A percentile compares a stretch with the other conserved stretches of the same genome.
phyloP scores from a whole-genome alignment of 1,140 invertebrate species.

The Thrips palmi region DNA sequence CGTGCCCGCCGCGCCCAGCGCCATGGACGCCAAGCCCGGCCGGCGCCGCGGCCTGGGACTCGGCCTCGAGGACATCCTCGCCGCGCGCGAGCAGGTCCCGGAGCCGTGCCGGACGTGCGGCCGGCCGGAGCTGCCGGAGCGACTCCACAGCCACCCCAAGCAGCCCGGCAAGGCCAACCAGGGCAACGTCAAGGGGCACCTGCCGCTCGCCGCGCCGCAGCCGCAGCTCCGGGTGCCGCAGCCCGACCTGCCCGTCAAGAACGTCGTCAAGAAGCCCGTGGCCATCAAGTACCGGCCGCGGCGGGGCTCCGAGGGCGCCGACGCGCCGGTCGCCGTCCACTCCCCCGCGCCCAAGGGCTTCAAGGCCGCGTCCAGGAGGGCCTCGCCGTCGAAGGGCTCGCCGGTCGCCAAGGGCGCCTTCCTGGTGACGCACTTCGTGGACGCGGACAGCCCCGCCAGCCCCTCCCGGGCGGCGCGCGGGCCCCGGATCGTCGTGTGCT shows the following conservation, averaged over 20 bases:
- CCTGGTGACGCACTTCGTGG: no score
- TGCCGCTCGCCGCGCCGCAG: conserved; percentile 4
- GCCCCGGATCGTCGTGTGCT: conserved; percentile 42
- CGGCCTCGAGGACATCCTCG: conserved; percentile 19
- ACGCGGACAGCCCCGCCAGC: conserved; percentile 12
- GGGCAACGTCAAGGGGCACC: conserved; percentile 6
- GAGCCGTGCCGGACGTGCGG: conserved; percentile 36
- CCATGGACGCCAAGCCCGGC: background rate
- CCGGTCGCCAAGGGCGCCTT: no score
- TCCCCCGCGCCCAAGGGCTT: no score
- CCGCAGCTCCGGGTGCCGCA: conserved; percentile 9
- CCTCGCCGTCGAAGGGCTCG: background rate
- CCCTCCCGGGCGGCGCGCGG: conserved; percentile 14
- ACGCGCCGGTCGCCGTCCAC: conserved; percentile 3
- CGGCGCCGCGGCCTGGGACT: no score
- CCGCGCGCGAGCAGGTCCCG: conserved; percentile 21
- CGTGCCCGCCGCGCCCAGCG: background rate
- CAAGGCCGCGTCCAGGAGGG: no score
- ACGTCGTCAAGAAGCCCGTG: conserved; percentile 30
- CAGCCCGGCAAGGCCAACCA: conserved; percentile 14
- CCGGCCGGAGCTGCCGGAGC: conserved; percentile 31
- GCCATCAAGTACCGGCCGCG: conserved; percentile 26
- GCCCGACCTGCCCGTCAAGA: conserved; percentile 15
- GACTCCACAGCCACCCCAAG: conserved; percentile 37
- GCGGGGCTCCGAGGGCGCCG: conserved; percentile 1